phyloP scores from a whole-genome alignment of 2,113 vertebrate genomes.

The Lethenteron reissneri region DNA sequence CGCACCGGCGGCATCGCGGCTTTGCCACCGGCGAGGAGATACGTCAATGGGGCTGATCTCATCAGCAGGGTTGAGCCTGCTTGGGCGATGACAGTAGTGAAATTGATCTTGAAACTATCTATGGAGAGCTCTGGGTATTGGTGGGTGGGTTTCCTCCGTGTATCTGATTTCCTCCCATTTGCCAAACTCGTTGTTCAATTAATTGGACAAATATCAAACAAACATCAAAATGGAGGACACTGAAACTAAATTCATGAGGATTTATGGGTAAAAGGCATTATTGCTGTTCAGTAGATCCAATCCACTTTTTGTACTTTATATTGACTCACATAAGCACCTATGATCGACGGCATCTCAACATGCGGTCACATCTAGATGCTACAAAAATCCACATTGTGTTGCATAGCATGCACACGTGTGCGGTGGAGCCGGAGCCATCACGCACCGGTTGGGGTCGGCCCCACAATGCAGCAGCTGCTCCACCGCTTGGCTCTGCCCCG shows the following conservation, averaged over 20 bases:
- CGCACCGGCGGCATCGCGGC: neutral
- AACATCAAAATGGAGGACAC: no score
- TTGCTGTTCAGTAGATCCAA: no score
- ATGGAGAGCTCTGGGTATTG: no score
- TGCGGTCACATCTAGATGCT: neutral
- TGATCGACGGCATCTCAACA: neutral
- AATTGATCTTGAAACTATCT: no score
- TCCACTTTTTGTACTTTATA: no score
- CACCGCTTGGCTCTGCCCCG: conserved; percentile 31
- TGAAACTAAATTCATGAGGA: no score
- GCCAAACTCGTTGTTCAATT: no score
- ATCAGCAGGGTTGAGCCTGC: neutral
- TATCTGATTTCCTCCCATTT: no score
- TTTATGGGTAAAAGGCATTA: no score
- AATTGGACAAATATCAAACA: no score
- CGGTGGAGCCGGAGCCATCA: conserved; percentile 8
- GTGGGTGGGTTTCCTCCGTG: no score
- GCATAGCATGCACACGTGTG: neutral
- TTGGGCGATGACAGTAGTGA: neutral
- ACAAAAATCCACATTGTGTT: neutral
- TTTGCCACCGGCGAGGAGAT: neutral
- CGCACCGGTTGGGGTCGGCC: conserved; percentile 49
- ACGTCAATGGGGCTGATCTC: neutral
- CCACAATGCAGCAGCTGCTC: conserved; percentile 37
- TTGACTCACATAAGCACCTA: neutral